These are phyloP conservation scores for Cacatua alba DNA, from an alignment of 2,113 vertebrate genomes.

Conservation along the genomic window DNA sequence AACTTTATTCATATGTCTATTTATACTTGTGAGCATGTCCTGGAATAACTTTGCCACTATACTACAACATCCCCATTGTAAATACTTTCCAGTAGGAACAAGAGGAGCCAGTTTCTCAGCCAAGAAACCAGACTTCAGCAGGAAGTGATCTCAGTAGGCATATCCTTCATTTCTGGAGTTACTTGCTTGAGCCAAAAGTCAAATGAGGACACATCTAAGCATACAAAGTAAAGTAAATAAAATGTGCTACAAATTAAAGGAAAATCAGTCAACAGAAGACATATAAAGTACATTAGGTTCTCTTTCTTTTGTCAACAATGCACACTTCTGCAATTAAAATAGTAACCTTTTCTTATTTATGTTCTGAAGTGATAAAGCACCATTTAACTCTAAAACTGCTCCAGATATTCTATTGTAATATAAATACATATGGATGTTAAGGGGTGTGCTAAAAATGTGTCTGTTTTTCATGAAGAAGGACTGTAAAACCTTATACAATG, in stretches of 20 bases:
- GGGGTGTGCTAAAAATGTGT: neutral
- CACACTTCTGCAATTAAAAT: neutral
- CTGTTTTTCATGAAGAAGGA: neutral
- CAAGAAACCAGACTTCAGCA: conserved; percentile 65
- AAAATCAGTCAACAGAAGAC: neutral
- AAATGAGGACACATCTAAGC: conserved; percentile 61
- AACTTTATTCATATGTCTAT: conserved; percentile 58
- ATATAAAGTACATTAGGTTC: neutral
- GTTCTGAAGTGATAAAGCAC: neutral
- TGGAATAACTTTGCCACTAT: conserved; percentile 67
- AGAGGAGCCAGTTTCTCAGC: conserved; percentile 69
- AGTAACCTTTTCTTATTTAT: neutral
- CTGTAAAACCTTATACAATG: neutral
- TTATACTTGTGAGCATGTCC: conserved; percentile 59
- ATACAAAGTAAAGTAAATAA: conserved; percentile 43
- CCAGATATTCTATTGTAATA: neutral
- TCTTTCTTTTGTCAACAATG: neutral
- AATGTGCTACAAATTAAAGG: conserved; percentile 47
- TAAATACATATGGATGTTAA: neutral
- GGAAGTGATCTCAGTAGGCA: conserved; percentile 73
- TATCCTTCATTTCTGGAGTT: conserved; percentile 60
- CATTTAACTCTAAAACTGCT: neutral
- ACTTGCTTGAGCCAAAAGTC: conserved; percentile 59
- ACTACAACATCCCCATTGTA: conserved; percentile 71
- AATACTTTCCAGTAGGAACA: conserved; percentile 70